Conservation (phyloP, 2,888 invertebrate genomes). For the Allophyes oxyacanthae region DNA sequence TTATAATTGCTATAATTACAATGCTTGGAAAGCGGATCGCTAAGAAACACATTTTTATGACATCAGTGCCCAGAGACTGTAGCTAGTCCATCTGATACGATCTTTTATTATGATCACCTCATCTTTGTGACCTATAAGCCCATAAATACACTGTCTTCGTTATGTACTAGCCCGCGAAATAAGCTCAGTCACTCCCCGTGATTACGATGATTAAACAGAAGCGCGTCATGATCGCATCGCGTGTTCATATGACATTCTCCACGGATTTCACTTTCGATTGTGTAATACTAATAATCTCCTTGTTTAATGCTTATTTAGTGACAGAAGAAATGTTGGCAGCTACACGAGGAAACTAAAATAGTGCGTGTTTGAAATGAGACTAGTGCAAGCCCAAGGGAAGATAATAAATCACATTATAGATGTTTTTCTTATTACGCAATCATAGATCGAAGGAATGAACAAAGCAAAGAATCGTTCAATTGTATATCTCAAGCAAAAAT, state of each 20-base stretch:
- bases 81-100: too few relatives aligned
- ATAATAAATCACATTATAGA: conserved; percentile 18
- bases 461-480: neutral
- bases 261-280: conserved; percentile 56
- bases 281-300: conserved; percentile 52
- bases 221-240: conserved; percentile 27
- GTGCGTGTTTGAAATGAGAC: conserved; percentile 27
- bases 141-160: neutral
- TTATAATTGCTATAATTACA: too few relatives aligned
- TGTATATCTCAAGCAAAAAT: too few relatives aligned
- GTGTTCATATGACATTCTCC: conserved; percentile 44
- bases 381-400: conserved; percentile 19
- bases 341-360: conserved; percentile 22
- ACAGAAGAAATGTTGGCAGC: conserved; percentile 30
- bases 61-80: too few relatives aligned
- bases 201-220: conserved; percentile 54
- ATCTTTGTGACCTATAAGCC: too few relatives aligned
- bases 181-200: conserved; percentile 34
- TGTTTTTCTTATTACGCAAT: conserved; percentile 9
- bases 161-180: conserved; percentile 5
- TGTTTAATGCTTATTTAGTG: conserved; percentile 37
- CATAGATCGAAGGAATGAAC: neutral
- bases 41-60: too few relatives aligned
- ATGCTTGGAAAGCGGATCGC: too few relatives aligned
- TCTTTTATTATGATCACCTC: too few relatives aligned